A percentile compares a stretch with the other conserved stretches of the same genome.
Conservation (phyloP, 2,113 vertebrate species). For the Toxotes chatareus region DNA sequence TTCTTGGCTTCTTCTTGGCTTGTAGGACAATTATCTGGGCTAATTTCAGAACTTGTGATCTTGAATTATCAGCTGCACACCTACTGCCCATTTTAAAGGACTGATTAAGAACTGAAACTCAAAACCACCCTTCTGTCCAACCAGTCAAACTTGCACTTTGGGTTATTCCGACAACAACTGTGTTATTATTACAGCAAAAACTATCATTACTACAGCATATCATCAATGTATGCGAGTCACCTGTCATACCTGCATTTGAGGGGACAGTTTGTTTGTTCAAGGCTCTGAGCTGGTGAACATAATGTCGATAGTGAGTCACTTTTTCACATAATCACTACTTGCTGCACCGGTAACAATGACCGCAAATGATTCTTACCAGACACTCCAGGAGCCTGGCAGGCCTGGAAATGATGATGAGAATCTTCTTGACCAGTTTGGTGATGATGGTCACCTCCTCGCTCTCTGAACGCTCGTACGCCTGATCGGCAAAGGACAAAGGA, state of each 20-base stretch:
- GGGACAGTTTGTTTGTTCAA: slow-evolving; percentile 8
- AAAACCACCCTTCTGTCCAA: neutral
- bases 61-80: neutral
- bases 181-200: slow-evolving; percentile 20
- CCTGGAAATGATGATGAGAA: slow-evolving; percentile 94
- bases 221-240: slow-evolving; percentile 25
- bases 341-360: neutral
- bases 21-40: neutral
- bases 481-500: slow-evolving; percentile 35
- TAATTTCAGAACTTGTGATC: neutral
- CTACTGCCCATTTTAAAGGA: neutral
- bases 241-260: neutral
- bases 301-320: slow-evolving; percentile 6
- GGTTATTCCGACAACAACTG: neutral
- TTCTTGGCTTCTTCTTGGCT: neutral
- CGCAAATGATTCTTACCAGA: slow-evolving; percentile 84
- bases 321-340: neutral
- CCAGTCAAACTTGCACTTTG: neutral
- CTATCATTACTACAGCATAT: slow-evolving; percentile 32
- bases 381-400: slow-evolving; percentile 94
- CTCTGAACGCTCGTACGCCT: slow-evolving; percentile 95
- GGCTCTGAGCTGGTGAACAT: neutral
- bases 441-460: slow-evolving; percentile 93
- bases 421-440: slow-evolving; percentile 91
- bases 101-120: neutral